phyloP scores from a whole-genome alignment of 2,888 invertebrate species.

The Hydropsyche betteni region DNA sequence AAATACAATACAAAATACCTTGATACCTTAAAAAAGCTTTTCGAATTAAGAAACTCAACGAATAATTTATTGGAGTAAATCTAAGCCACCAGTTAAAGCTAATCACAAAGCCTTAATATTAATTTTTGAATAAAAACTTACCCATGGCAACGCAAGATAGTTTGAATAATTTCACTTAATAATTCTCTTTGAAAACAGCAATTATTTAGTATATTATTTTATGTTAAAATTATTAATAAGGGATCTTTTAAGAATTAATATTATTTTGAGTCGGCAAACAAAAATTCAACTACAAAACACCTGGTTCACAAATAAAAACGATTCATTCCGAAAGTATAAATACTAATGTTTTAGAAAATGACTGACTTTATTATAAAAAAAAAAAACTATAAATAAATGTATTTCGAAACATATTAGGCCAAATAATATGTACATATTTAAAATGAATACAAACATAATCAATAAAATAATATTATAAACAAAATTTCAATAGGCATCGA shows the following conservation, averaged over 20 bases:
- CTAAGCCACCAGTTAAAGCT: constrained; percentile 47
- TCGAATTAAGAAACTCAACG: constrained; percentile 21
- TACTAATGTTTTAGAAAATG: no score
- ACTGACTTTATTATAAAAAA: no score
- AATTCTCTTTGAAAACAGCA: background rate
- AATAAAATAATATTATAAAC: background rate
- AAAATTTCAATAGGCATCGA: background rate
- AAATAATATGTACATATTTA: no score
- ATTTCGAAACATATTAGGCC: no score
- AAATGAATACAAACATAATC: no score
- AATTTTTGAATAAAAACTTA: constrained; percentile 38
- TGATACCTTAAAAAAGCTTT: constrained; percentile 22
- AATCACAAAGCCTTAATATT: constrained; percentile 51
- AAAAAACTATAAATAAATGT: no score
- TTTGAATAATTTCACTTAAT: constrained; percentile 3
- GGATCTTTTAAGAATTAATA: no score
- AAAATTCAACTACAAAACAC: no score
- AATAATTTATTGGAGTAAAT: constrained; percentile 32
- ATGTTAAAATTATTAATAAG: no score
- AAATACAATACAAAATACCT: constrained; percentile 22
- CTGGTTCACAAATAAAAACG: background rate
- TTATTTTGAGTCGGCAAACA: no score
- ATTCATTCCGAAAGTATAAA: background rate
- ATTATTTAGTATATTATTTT: no score
- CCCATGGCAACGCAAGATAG: constrained; percentile 44